A percentile compares a stretch with the other conserved stretches of the same genome.
Evolutionary conservation across 2,113 vertebrate genomes (phyloP).

Genomic region (Poeciliopsis prolifica): DNA sequence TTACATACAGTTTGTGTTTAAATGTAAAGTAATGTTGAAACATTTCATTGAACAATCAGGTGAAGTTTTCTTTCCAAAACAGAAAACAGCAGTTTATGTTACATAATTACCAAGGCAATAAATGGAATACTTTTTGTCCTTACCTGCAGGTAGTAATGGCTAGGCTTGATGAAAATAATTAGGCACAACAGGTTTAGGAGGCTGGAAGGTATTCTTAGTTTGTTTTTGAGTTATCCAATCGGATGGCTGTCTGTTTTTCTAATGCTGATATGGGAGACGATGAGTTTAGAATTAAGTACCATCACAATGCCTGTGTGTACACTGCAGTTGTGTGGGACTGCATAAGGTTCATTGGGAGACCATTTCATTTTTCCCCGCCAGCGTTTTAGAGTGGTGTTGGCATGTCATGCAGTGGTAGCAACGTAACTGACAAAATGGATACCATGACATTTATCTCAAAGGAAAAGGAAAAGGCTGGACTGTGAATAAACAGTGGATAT

Average conservation of each 20-base stretch:
- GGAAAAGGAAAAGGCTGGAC: conserved; percentile 7
- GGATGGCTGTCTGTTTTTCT: conserved; percentile 40
- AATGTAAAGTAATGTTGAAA: not conserved
- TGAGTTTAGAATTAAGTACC: conserved; percentile 39
- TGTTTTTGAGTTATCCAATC: conserved; percentile 22
- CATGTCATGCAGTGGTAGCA: conserved; percentile 35
- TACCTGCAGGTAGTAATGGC: conserved; percentile 30
- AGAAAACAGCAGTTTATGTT: not conserved
- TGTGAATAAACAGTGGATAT: not conserved
- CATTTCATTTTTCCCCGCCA: conserved; percentile 45
- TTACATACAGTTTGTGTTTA: not conserved
- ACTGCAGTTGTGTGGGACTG: conserved; percentile 5
- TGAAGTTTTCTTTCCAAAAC: not conserved
- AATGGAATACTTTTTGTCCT: conserved; percentile 5
- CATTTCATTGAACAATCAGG: not conserved
- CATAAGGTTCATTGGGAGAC: conserved; percentile 1
- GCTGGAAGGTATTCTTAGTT: conserved; percentile 6
- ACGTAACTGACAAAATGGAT: conserved; percentile 37
- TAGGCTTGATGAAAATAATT: conserved; percentile 40
- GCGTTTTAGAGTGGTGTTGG: conserved; percentile 38
- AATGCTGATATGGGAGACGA: conserved; percentile 26
- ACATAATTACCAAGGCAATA: conserved; percentile 6
- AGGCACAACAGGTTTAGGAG: conserved; percentile 13
- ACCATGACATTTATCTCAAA: conserved; percentile 21
- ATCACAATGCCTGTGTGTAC: conserved; percentile 7